Conservation (phyloP, 2,797 vertebrate genomes). For the Serranus cabrilla region DNA sequence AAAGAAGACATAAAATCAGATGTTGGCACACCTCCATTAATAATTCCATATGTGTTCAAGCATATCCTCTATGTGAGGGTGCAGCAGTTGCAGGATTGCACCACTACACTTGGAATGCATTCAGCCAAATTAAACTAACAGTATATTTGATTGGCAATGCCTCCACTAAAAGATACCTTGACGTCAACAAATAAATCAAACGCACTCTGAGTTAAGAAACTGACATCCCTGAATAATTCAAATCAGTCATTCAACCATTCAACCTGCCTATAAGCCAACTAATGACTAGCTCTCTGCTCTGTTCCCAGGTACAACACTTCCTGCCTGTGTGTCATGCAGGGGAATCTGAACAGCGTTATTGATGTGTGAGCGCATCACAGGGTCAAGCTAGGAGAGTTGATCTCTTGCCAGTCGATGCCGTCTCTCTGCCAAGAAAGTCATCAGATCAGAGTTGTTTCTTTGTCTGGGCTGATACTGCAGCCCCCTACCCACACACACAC, state of each 20-base stretch:
- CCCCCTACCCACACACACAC: slow-evolving; percentile 24
- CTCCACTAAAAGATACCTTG: slow-evolving; percentile 5
- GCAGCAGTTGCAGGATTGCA: slow-evolving; percentile 5
- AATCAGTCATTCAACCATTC: slow-evolving; percentile 26
- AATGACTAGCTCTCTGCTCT: slow-evolving; percentile 54
- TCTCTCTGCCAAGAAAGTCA: slow-evolving; percentile 78
- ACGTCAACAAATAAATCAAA: slow-evolving; percentile 40
- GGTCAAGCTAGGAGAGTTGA: slow-evolving; percentile 73
- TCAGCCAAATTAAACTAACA: slow-evolving; percentile 20
- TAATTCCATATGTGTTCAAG: not conserved
- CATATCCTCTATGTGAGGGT: slow-evolving; percentile 7
- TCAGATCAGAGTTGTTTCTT: slow-evolving; percentile 66
- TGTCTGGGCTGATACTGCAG: slow-evolving; percentile 51
- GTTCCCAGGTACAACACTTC: slow-evolving; percentile 59
- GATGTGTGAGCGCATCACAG: slow-evolving; percentile 56
- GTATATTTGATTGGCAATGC: slow-evolving; percentile 5
- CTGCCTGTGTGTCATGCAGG: slow-evolving; percentile 46
- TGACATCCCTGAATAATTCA: slow-evolving; percentile 14
- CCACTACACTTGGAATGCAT: not conserved
- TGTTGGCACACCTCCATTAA: slow-evolving; percentile 1
- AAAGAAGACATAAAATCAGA: slow-evolving; percentile 26
- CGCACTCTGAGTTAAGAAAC: not conserved
- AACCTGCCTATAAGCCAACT: not conserved
- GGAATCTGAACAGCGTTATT: slow-evolving; percentile 58
- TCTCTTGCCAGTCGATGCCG: slow-evolving; percentile 75